Evolutionary conservation across 92 coral and sea anemone genomes (phyloP), one percentile per base, ranked within the genome.

Genomic region (Montipora capitata): DNA sequence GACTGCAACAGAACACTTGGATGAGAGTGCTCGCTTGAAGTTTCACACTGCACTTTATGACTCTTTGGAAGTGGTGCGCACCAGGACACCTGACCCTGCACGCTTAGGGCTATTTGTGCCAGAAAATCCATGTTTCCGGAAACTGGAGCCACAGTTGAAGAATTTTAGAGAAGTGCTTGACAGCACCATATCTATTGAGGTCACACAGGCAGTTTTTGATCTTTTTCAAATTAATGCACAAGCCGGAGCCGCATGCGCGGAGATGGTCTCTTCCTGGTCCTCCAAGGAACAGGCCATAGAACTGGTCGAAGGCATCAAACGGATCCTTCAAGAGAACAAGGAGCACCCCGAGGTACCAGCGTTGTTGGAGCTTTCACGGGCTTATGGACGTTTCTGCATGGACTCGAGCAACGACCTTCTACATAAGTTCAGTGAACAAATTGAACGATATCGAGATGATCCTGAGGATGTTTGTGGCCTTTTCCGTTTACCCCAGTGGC

Each of bases 401-500:
- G 17, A 88, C 14, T 88, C 92, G 5, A 39, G 68, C 58, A 16
- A 74, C 67, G 72, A 67, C 67, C 64, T 88, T 57, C 27, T 74
- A 8, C 61, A 4, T 8, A 77, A 8, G 74, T 11, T 82, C 9
- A 27, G 76, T 5, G 59, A 81, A 7, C 79, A 85, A 38, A 20
- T 57, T 42, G 76, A 71, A 14, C 43, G 52, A 48, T 5, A 5
- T 5, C 10, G 45, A 0, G 5, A 38, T 67, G 88, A 89, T 2
- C 83, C 40, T 42, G 87, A 93, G 20, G 92, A 90, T 61, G 49
- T 48, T 0, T 82, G 52, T 18, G 82, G 94, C 20, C 72, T 93
- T 14, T 59, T 58, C 63, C 61, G 76, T 56, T 39, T 93, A 62
- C 86, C 91, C 52, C 75, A 68, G 7, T 93, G 96, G 96, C 54